These are phyloP conservation scores for Zoanthus sociatus DNA, from an alignment of 92 coral and sea anemone genomes.

Conservation along the genomic window DNA sequence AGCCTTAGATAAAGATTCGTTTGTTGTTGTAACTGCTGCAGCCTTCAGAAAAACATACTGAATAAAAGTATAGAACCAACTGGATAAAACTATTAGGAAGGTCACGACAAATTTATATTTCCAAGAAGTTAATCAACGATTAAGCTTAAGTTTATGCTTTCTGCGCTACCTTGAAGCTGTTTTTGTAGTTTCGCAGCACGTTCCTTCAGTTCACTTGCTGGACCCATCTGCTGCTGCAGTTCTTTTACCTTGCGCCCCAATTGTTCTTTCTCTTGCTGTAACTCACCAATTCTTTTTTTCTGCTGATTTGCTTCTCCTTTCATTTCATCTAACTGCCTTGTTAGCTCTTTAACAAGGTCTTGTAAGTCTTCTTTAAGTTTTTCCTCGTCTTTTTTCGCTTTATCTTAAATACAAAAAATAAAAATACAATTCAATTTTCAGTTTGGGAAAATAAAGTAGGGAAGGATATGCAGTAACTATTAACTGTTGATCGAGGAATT, in stretches of 20 bases:
- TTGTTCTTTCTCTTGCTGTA: constrained; percentile 78
- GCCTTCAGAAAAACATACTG: too few relatives aligned
- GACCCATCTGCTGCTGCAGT: constrained; percentile 69
- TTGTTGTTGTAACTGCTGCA: too few relatives aligned
- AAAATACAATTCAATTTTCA: not conserved
- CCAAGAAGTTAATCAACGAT: too few relatives aligned
- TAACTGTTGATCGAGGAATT: not conserved
- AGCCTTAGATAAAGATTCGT: too few relatives aligned
- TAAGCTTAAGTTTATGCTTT: not conserved
- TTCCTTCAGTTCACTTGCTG: constrained; percentile 64
- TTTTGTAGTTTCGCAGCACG: constrained; percentile 75
- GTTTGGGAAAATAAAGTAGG: not conserved
- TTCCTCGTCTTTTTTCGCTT: constrained; percentile 63
- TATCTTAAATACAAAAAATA: constrained; percentile 35
- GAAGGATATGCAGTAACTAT: not conserved
- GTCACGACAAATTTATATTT: too few relatives aligned
- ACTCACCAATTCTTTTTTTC: constrained; percentile 69
- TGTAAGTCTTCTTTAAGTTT: constrained; percentile 87
- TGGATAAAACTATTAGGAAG: not conserved
- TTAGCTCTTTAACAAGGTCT: constrained; percentile 82
- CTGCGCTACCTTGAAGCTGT: constrained; percentile 78
- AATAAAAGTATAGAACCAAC: not conserved
- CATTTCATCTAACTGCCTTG: constrained; percentile 73
- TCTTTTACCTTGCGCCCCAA: constrained; percentile 73
- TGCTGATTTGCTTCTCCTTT: constrained; percentile 78